Evolutionary conservation across 2,888 invertebrate genomes (phyloP).

Genomic region (Chrysodeixis includens): DNA sequence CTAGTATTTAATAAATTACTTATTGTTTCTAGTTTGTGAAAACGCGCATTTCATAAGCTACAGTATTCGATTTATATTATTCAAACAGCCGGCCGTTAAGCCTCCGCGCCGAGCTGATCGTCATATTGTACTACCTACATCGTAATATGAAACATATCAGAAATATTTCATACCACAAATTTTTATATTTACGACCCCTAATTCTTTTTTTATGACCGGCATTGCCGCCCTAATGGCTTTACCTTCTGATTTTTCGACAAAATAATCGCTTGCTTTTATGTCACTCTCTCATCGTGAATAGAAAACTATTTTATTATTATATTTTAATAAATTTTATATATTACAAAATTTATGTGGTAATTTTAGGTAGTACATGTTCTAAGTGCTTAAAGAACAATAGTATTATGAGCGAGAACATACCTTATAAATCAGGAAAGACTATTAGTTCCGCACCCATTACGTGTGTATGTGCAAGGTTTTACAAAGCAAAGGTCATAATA

Average conservation of each 20-base stretch:
- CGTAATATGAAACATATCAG: conserved; percentile 32
- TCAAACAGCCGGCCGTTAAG: background rate
- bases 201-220: conserved; percentile 56
- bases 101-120: background rate
- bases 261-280: conserved; percentile 57
- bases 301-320: conserved; percentile 53
- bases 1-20: no score
- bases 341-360: conserved; percentile 31
- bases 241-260: conserved; percentile 48
- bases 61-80: background rate
- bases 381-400: no score
- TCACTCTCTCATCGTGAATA: conserved; percentile 33
- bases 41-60: background rate
- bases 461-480: no score
- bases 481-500: no score
- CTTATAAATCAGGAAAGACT: background rate
- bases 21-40: background rate
- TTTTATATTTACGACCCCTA: conserved; percentile 53
- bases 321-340: conserved; percentile 42
- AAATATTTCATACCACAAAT: conserved; percentile 45
- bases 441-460: no score
- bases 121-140: background rate
- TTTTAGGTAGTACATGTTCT: conserved; percentile 1
- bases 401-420: background rate
- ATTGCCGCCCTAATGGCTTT: conserved; percentile 59